Percentiles rank a stretch among this genome's conserved stretches.
Evolutionary conservation across 2,113 vertebrate genomes (phyloP).

Genomic region (Triplophysa rosa): DNA sequence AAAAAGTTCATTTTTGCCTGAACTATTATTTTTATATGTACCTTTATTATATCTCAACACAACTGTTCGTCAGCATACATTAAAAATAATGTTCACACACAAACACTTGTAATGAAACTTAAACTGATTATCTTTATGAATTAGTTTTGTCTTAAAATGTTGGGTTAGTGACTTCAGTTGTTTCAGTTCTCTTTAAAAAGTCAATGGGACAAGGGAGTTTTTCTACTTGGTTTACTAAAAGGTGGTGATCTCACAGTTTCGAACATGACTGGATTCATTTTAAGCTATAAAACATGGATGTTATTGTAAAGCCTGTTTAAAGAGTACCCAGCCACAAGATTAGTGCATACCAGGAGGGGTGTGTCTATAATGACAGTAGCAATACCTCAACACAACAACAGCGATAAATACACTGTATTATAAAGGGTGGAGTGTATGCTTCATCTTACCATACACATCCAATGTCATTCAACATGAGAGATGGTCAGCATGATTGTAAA

Average conservation of each 20-base stretch:
- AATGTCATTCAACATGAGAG: no score
- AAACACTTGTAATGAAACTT: no score
- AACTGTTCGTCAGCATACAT: neutral
- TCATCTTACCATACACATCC: neutral
- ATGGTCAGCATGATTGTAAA: no score
- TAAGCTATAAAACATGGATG: conserved; percentile 42
- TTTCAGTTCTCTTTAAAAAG: neutral
- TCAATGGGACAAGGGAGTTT: neutral
- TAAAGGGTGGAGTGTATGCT: conserved; percentile 33
- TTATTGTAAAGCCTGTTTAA: conserved; percentile 50
- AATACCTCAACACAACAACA: conserved; percentile 20
- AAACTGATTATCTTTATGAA: no score
- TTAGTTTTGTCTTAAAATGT: neutral
- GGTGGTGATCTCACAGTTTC: neutral
- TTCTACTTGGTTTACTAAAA: neutral
- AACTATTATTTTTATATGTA: neutral
- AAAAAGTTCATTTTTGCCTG: neutral
- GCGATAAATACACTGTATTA: conserved; percentile 10
- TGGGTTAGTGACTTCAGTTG: neutral
- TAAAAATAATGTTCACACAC: no score
- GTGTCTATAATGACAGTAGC: conserved; percentile 34
- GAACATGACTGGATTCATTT: conserved; percentile 14
- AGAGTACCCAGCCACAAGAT: conserved; percentile 21
- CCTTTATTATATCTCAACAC: neutral
- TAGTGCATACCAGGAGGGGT: neutral